Evolutionary conservation across 2,113 vertebrate genomes (phyloP).

Genomic region (Columba janthina): DNA sequence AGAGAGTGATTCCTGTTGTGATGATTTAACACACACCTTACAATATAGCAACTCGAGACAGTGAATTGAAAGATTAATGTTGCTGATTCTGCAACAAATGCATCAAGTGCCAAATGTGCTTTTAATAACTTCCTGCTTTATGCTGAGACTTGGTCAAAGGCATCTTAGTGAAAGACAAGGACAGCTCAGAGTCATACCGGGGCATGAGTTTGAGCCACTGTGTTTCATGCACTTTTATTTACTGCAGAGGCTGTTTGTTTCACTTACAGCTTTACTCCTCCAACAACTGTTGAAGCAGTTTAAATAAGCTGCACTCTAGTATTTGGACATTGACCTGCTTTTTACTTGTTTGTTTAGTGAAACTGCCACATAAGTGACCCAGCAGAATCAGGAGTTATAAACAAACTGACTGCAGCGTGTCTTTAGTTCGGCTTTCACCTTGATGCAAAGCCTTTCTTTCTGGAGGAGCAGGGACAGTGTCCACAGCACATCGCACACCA

Average conservation of each 20-base stretch:
- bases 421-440: constrained; percentile 37
- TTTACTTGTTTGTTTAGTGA: constrained; percentile 62
- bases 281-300: not conserved
- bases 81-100: not conserved
- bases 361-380: constrained; percentile 23
- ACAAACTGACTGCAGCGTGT: constrained; percentile 16
- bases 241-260: not conserved
- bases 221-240: not conserved
- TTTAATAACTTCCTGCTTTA: not conserved
- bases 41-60: not conserved
- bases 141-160: not conserved
- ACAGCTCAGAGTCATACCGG: not conserved
- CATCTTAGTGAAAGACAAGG: not conserved
- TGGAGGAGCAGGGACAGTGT: not conserved
- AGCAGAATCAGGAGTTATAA: constrained; percentile 4
- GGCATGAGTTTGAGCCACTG: not conserved
- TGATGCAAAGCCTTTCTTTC: constrained; percentile 13
- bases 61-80: constrained; percentile 3
- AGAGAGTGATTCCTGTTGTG: not conserved
- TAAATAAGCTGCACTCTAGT: not conserved
- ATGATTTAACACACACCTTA: not conserved
- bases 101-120: not conserved
- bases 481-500: not conserved
- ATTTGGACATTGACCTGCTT: constrained; percentile 57
- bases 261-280: not conserved